Conservation (phyloP, 2,113 vertebrate species). For the Egretta garzetta region DNA sequence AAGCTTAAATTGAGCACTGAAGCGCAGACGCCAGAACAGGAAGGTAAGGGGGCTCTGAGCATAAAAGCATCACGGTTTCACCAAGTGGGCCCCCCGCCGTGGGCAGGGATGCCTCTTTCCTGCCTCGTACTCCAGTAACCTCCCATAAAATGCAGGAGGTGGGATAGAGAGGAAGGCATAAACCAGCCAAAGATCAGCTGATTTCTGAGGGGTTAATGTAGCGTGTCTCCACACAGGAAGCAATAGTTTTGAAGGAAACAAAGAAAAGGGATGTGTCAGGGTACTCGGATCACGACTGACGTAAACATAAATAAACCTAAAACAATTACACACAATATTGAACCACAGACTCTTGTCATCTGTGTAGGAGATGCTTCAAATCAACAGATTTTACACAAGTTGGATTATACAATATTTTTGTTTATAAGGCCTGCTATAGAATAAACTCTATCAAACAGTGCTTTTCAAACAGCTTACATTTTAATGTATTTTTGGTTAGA, state of each 20-base stretch:
- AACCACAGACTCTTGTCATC: not conserved
- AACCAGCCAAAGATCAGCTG: not conserved
- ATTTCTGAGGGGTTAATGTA: constrained; percentile 48
- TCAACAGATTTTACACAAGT: not conserved
- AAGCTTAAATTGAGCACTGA: not conserved
- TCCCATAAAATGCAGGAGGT: not conserved
- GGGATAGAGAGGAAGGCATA: not conserved
- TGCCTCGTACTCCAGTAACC: not conserved
- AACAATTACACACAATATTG: not conserved
- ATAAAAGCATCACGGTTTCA: not conserved
- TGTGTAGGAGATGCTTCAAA: not conserved
- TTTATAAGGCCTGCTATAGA: not conserved
- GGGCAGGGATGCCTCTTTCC: not conserved
- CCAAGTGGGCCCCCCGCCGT: not conserved
- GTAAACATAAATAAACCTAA: not conserved
- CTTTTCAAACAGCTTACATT: not conserved
- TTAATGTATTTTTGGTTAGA: not conserved
- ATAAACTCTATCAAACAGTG: not conserved
- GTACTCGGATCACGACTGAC: not conserved
- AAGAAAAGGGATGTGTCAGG: constrained; percentile 10
- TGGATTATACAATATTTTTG: not conserved
- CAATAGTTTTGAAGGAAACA: constrained; percentile 30
- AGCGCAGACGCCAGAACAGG: not conserved
- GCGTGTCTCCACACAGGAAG: constrained; percentile 44
- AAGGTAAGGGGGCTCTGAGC: not conserved